Evolutionary conservation across 2,888 invertebrate genomes (phyloP), one percentile per base, ranked within the genome.

Genomic region (Ennomos fuscantarius): DNA sequence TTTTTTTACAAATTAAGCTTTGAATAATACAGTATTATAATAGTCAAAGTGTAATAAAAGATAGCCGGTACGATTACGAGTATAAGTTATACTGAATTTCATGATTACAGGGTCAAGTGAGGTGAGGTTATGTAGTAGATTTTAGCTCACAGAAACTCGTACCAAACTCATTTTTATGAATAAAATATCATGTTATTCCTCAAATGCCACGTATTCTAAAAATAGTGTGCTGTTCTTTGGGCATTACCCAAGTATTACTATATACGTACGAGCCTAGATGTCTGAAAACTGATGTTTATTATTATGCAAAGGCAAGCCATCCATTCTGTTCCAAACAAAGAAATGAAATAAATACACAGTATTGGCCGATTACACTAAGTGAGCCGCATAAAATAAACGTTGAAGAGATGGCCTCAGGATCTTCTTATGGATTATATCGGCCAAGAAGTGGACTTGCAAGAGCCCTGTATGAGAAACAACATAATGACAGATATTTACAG

Each of bases 381-480:
- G 67, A 74, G 60, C 65, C 49, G 41, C 54, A 66, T 60, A 55
- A 62, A 51, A 68, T 56, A 60, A 60, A 63, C 35, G 13, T 68
- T 65, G 66, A 72, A 66, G 73, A 78, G 11, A 90, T 90, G 89
- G 74, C 86, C 55, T 82, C 75, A 69, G 68, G 72, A 60, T 77
- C 84, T 49, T 80, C 79, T 43, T 86, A 86, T 72, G 88, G 90
- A 62, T 84, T 90, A 46, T 95, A 94, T 81, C 90, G 95, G 65
- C 95, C 96, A 45, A 93, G 95, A 73, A 95, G 96, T 67, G 94
- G 95, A 49, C 87, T 96, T 63, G 96, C 96, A 49, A 90, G 95
- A 73, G 93, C 95, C 44, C 84, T 96, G 48, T 95, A 95, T 87
- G 94, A 95, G 71, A 96, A 96, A 81, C 95, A 95, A 72, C 87